A percentile compares a stretch with the other conserved stretches of the same genome.
phyloP scores from a whole-genome alignment of 2,113 vertebrate species.

The Arenaria interpres region DNA sequence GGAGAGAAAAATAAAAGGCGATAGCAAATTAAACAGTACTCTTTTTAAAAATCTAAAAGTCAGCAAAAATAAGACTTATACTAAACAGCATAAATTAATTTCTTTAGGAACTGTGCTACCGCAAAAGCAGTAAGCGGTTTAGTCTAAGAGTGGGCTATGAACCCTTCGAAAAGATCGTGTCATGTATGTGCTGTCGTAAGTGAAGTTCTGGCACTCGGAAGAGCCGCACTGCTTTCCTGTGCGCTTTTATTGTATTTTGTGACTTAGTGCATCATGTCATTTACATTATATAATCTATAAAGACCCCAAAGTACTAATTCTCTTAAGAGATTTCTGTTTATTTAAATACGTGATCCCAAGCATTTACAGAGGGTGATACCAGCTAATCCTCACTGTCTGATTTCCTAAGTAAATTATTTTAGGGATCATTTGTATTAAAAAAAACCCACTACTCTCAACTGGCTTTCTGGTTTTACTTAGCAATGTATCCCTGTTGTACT shows the following conservation, averaged over 20 bases:
- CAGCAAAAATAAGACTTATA: not conserved
- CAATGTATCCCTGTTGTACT: not conserved
- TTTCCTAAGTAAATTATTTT: not conserved
- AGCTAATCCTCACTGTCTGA: constrained; percentile 17
- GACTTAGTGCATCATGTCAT: not conserved
- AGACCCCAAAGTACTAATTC: constrained; percentile 43
- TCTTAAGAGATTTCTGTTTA: constrained; percentile 24
- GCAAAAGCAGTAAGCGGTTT: not conserved
- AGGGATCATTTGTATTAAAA: not conserved
- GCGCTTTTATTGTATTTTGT: not conserved
- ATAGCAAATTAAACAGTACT: not conserved
- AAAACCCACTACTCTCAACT: not conserved
- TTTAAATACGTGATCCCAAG: constrained; percentile 33
- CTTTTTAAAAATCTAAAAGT: not conserved
- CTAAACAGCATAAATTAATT: not conserved
- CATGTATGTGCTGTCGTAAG: accelerated
- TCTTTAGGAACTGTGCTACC: not conserved
- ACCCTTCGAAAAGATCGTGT: not conserved
- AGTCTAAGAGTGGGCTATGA: not conserved
- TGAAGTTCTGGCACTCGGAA: not conserved
- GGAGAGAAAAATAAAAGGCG: not conserved
- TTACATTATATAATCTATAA: constrained; percentile 28
- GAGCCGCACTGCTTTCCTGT: not conserved
- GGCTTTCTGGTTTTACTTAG: not conserved
- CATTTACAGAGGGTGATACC: constrained; percentile 13